Evolutionary conservation across 23 tunicate genomes (phyloP), one percentile per base, ranked within the genome.

Genomic region (Aplidium turbinatum): DNA sequence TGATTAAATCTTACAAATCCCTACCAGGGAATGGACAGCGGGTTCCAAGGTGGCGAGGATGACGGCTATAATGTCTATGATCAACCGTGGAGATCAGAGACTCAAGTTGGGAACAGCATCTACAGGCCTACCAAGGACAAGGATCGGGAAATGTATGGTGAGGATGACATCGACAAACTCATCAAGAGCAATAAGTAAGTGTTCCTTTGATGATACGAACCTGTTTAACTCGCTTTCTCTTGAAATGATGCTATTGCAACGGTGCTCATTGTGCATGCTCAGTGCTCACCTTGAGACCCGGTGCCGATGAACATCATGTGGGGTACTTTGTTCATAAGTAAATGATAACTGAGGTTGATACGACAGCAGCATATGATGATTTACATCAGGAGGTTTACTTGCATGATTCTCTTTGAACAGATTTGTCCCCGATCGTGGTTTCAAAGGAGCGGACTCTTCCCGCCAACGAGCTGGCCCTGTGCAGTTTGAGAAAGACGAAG

Each of bases 401-500:
- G n/a, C n/a, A n/a, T n/a, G n/a, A n/a, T n/a, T n/a, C n/a, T n/a
- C n/a, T n/a, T 36, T 4, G 24, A 2, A 22, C 50, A 87, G 99
- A 68, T 94, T 94, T 82, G 99, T 94, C 55, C 97, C 99, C 16
- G 99, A 94, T 48, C 70, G 72, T 13, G 92, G 92, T 1, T 94
- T 94, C 69, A 70, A 82, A 57, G 99, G 99, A 28, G 95, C 99
- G 1, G 99, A 94, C 52, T 70, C 93, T 6, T 58, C 84, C 20
- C 76, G 81, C 16, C 85, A 69, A 27, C 72, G 99, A 65, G 99
- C 82, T 26, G 99, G 99, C 38, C 99, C 99, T 27, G 99, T 94
- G 26, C 95, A 94, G 73, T 94, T 94, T 57, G 99, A 94, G 64
- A 88, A 81, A 48, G 97, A 90, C 38, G 97, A 91, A 26, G 99